Evolutionary conservation across 2,797 vertebrate species (phyloP).

Genomic region (Acanthopagrus latus): DNA sequence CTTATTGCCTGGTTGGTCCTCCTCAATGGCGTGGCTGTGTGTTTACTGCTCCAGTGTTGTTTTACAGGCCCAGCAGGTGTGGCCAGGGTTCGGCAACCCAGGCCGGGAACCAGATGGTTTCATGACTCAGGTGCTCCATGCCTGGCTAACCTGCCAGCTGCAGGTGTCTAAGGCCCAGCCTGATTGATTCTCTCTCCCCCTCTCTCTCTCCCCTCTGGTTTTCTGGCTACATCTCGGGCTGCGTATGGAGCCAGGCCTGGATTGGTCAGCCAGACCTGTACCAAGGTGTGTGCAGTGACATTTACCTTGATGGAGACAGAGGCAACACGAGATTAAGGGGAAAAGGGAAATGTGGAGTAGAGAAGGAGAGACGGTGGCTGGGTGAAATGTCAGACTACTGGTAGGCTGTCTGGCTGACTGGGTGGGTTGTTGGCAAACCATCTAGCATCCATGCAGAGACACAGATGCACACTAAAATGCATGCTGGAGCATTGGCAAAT

Average conservation of each 20-base stretch:
- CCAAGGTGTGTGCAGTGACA: slow-evolving; percentile 80
- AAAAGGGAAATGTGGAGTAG: slow-evolving; percentile 38
- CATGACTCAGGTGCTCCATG: slow-evolving; percentile 78
- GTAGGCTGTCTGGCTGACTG: slow-evolving; percentile 37
- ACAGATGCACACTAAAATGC: slow-evolving; percentile 5
- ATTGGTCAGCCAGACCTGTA: slow-evolving; percentile 69
- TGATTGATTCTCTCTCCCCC: slow-evolving; percentile 75
- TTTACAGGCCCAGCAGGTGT: slow-evolving; percentile 79
- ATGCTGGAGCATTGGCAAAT: slow-evolving; percentile 3
- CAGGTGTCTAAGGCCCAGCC: slow-evolving; percentile 71
- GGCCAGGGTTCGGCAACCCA: slow-evolving; percentile 63
- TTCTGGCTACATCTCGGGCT: slow-evolving; percentile 45
- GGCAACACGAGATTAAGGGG: slow-evolving; percentile 48
- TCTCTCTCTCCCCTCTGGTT: slow-evolving; percentile 21
- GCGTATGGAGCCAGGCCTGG: slow-evolving; percentile 51
- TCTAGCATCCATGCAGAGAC: slow-evolving; percentile 31
- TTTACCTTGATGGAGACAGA: slow-evolving; percentile 71
- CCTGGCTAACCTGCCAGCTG: slow-evolving; percentile 79
- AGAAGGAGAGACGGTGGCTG: slow-evolving; percentile 34
- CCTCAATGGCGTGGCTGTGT: slow-evolving; percentile 47
- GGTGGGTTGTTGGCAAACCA: slow-evolving; percentile 33
- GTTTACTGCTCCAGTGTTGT: slow-evolving; percentile 74
- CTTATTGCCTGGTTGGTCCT: slow-evolving; percentile 47
- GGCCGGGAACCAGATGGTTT: slow-evolving; percentile 81
- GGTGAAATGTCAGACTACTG: slow-evolving; percentile 72